Evolutionary conservation across 2,888 invertebrate species (phyloP).

Genomic region (Apoderus coryli): DNA sequence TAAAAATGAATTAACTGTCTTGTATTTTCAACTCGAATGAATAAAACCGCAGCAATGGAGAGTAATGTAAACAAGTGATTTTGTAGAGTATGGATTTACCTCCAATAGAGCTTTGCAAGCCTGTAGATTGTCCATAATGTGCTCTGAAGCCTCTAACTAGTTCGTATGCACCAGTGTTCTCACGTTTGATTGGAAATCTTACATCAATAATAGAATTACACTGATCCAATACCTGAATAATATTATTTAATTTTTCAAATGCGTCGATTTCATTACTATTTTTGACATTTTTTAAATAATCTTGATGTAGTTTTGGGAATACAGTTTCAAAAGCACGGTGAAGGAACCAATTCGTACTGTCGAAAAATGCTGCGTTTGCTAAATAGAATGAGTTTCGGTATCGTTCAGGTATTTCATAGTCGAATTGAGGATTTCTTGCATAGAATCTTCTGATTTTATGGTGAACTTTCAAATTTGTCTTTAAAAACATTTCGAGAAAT

Average conservation of each 20-base stretch:
- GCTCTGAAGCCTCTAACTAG: constrained; percentile 27
- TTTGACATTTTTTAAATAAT: constrained; percentile 15
- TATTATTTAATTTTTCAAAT: constrained; percentile 18
- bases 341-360: constrained; percentile 28
- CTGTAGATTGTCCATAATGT: constrained; percentile 24
- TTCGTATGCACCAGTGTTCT: constrained; percentile 23
- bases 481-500: too few relatives aligned
- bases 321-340: constrained; percentile 26
- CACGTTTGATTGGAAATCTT: constrained; percentile 24
- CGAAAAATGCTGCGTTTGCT: constrained; percentile 28
- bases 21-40: too few relatives aligned
- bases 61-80: too few relatives aligned
- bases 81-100: constrained; percentile 16
- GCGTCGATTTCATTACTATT: constrained; percentile 16
- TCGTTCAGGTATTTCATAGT: constrained; percentile 28
- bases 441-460: too few relatives aligned
- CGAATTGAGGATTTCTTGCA: too few relatives aligned
- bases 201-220: constrained; percentile 28
- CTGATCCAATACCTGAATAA: constrained; percentile 25
- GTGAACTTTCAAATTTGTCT: too few relatives aligned
- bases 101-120: constrained; percentile 23
- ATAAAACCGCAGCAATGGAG: too few relatives aligned
- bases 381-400: constrained; percentile 28
- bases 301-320: constrained; percentile 23
- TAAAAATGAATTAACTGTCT: too few relatives aligned